Conservation (phyloP, 1,140 invertebrate species). For the Littorina saxatilis region DNA sequence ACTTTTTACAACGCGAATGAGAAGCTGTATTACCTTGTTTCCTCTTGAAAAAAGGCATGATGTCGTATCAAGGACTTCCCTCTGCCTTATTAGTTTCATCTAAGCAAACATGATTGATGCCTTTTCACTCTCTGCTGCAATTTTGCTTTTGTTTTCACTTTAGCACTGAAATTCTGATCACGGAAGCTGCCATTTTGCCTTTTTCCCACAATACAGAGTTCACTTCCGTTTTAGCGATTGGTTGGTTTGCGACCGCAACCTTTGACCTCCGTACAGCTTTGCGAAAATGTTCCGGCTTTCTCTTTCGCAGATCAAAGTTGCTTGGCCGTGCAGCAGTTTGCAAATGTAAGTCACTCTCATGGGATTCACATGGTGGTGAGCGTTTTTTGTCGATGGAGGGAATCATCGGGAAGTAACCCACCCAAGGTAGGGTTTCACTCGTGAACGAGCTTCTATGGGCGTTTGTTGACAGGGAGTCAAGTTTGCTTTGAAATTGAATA, state of each 20-base stretch:
- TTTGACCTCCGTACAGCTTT: too few species aligned
- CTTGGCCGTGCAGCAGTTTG: too few species aligned
- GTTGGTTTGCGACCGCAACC: background rate
- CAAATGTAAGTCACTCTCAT: too few species aligned
- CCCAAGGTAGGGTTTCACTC: too few species aligned
- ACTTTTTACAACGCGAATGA: background rate
- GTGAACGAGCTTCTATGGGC: too few species aligned
- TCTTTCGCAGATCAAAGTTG: too few species aligned
- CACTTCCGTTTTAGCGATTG: background rate
- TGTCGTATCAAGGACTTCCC: background rate
- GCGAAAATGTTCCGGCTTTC: too few species aligned
- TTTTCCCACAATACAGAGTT: background rate
- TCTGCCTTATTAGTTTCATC: background rate
- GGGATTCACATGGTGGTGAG: too few species aligned
- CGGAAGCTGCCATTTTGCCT: slow-evolving; percentile 33
- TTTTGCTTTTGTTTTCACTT: slow-evolving; percentile 23
- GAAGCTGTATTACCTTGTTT: slow-evolving; percentile 16
- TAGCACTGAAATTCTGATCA: background rate
- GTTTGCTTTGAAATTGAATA: too few species aligned
- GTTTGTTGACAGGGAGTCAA: too few species aligned
- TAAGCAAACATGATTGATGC: background rate
- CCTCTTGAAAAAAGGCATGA: slow-evolving; percentile 28
- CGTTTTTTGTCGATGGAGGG: too few species aligned
- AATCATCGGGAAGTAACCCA: too few species aligned
- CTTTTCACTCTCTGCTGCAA: background rate